Evolutionary conservation across 2,888 invertebrate genomes (phyloP).

Genomic region (Nomada flava): DNA sequence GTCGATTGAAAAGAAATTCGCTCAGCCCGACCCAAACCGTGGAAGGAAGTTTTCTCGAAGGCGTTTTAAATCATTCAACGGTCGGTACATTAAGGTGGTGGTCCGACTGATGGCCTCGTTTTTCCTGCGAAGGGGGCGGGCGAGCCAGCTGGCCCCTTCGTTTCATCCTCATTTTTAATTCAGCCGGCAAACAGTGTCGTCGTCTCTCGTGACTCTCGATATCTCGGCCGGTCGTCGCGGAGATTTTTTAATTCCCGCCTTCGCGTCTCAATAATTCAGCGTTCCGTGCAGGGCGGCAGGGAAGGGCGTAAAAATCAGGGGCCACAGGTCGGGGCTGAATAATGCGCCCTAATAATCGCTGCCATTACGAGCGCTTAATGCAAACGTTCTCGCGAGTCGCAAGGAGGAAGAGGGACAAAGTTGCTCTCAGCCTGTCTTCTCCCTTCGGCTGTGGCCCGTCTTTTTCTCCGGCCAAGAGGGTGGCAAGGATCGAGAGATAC

Average conservation of each 20-base stretch:
- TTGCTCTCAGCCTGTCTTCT: constrained; percentile 36
- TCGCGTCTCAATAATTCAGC: constrained; percentile 80
- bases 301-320: constrained; percentile 44
- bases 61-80: constrained; percentile 76
- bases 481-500: constrained; percentile 71
- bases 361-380: constrained; percentile 77
- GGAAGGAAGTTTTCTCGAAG: constrained; percentile 40
- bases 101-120: constrained; percentile 78
- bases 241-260: constrained; percentile 81
- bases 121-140: constrained; percentile 68
- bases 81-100: constrained; percentile 76
- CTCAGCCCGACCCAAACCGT: constrained; percentile 26
- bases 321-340: constrained; percentile 75
- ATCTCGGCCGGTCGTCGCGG: constrained; percentile 66
- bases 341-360: constrained; percentile 81
- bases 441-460: not conserved
- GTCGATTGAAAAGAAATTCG: constrained; percentile 51
- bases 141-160: constrained; percentile 64
- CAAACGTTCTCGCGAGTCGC: constrained; percentile 61
- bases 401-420: constrained; percentile 26
- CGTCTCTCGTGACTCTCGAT: constrained; percentile 56
- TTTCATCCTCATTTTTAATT: constrained; percentile 82
- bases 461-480: constrained; percentile 38
- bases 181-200: constrained; percentile 80
- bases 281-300: constrained; percentile 33